Evolutionary conservation across 2,113 vertebrate genomes (phyloP).

Genomic region (Lota lota): DNA sequence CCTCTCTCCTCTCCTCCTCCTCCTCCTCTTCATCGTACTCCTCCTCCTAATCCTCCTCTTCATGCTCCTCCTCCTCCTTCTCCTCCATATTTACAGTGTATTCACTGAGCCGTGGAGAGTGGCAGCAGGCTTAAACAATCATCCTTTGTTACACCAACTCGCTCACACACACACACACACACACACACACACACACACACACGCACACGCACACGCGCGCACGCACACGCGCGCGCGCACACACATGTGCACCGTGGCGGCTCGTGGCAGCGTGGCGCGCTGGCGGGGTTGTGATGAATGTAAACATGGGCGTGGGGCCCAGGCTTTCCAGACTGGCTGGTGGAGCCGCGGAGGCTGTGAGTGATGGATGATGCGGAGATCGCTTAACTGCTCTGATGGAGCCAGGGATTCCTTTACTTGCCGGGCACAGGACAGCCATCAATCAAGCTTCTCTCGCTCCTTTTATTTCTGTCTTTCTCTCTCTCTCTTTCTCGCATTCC

Average conservation of each 20-base stretch:
- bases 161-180: not conserved
- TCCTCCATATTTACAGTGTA: conserved; percentile 38
- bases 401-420: not conserved
- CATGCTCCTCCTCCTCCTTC: not conserved
- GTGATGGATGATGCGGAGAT: conserved; percentile 1
- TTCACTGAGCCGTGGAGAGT: conserved; percentile 28
- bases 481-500: not conserved
- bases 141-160: conserved; percentile 37
- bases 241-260: too few species aligned
- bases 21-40: not conserved
- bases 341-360: not conserved
- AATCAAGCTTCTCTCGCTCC: not conserved
- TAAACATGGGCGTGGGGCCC: conserved; percentile 34
- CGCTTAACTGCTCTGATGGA: conserved; percentile 1
- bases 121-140: conserved; percentile 41
- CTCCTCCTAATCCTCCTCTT: not conserved
- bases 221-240: not conserved
- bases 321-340: not conserved
- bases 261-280: too few species aligned
- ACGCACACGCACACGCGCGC: not conserved
- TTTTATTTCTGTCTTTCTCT: not conserved
- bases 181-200: conserved; percentile 5
- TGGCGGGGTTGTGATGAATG: too few species aligned
- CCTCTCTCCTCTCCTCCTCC: not conserved
- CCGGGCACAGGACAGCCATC: not conserved